These are phyloP conservation scores for Myotis vivesi DNA, from an alignment of 2,797 vertebrate genomes.

Conservation along the genomic window DNA sequence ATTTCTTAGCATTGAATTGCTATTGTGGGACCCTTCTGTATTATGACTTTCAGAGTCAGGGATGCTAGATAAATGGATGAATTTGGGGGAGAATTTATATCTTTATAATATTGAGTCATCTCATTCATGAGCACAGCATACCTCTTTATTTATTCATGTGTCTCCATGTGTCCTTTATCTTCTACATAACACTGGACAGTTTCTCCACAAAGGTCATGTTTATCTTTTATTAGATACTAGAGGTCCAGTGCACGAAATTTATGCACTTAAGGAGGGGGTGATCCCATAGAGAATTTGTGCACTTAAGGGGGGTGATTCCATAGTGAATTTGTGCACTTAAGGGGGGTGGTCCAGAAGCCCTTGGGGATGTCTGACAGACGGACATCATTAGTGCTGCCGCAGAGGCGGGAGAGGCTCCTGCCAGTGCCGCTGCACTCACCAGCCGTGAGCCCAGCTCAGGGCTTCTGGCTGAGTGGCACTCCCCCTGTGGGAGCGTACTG, in stretches of 20 bases:
- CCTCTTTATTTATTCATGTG: background rate
- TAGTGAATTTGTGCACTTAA: too few species aligned
- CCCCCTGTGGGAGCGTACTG: too few species aligned
- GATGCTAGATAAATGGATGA: background rate
- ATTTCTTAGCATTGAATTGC: background rate
- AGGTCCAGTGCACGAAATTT: too few species aligned
- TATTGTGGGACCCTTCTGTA: background rate
- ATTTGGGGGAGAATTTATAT: background rate
- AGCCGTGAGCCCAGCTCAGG: too few species aligned
- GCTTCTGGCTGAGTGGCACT: too few species aligned
- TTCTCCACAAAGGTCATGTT: background rate
- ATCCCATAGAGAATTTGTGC: too few species aligned
- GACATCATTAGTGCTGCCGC: too few species aligned
- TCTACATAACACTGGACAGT: background rate
- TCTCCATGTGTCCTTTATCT: background rate
- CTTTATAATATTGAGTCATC: background rate
- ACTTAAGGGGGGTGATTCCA: too few species aligned
- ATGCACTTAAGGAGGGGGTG: too few species aligned
- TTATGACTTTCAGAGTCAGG: background rate
- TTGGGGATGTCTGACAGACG: too few species aligned
- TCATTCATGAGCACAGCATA: background rate
- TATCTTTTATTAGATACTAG: background rate
- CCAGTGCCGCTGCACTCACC: rapidly evolving
- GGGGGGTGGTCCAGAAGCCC: too few species aligned
- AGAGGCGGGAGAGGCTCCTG: too few species aligned